These are phyloP conservation scores for Perognathus longimembris DNA, from an alignment of 2,113 vertebrate genomes.

Conservation along the genomic window DNA sequence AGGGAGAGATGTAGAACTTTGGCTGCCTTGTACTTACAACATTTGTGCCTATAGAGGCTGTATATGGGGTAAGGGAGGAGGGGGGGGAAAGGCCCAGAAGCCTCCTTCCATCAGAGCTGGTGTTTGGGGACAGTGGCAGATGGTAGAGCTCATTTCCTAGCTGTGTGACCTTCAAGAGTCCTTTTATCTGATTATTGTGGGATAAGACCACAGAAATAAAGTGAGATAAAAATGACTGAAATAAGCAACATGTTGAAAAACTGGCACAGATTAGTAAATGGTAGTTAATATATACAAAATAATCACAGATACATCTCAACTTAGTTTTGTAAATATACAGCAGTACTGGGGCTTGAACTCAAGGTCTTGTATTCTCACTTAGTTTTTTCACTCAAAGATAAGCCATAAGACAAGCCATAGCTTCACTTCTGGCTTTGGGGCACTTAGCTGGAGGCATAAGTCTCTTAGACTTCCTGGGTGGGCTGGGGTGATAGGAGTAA, in stretches of 20 bases:
- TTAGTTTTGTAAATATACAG: background rate
- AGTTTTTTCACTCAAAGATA: too few relatives aligned
- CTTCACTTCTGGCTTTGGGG: too few relatives aligned
- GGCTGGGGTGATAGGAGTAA: too few relatives aligned
- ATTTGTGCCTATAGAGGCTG: background rate
- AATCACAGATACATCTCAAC: background rate
- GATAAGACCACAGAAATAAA: background rate
- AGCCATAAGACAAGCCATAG: too few relatives aligned
- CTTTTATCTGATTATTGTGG: background rate
- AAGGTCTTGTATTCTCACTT: too few relatives aligned
- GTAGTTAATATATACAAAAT: slow-evolving; percentile 41
- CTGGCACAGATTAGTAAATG: background rate
- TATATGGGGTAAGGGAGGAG: slow-evolving; percentile 8
- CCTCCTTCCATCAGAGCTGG: background rate
- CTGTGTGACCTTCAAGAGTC: background rate
- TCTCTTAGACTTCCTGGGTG: too few relatives aligned
- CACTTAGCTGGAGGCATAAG: too few relatives aligned
- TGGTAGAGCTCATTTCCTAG: background rate
- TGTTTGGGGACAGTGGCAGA: background rate
- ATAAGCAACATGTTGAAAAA: background rate
- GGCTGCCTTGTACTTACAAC: background rate
- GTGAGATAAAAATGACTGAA: background rate
- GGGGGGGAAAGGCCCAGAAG: background rate
- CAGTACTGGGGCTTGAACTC: too few relatives aligned
- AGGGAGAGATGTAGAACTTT: slow-evolving; percentile 18